Evolutionary conservation across 2,113 vertebrate species (phyloP), one percentile per base, ranked within the genome.

Genomic region (Prionailurus viverrinus): DNA sequence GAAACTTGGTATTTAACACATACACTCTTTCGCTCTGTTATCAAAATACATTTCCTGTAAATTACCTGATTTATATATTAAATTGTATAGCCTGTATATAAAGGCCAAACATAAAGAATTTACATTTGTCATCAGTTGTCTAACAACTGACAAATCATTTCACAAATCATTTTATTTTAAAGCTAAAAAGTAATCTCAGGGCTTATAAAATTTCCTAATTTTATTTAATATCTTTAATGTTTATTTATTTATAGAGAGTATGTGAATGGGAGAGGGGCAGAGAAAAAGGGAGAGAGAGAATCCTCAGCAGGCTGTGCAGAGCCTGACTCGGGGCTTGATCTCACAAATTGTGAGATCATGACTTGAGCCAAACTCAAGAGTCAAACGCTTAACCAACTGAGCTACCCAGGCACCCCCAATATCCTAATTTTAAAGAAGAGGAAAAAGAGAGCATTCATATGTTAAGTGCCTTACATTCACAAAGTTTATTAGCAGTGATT

Each of bases 31-130:
- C 5, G 83, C 51, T 80, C 69, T 85, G 21, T 87, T 78, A 81
- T 92, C 74, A 93, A 95, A 97, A 81, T 91, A 88, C 41, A 93
- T 29, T 76, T 76, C 33, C 81, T 86, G 85, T 48, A 74, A 71
- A 83, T 92, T 48, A 51, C 5, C 55, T 84, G 9, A 14, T 51
- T 84, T 96, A 94, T 53, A 39, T 83, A 76, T 74, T 91, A 85
- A 84, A 71, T 83, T 16, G 51, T 74, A 10, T 33, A 65, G 25
- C 15, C 58, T 78, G 13, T 16, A 78, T 55, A 79, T 95, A 94
- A 92, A 69, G 25, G 29, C 58, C 74, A 89, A 81, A 61, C 45
- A 66, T 41, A 96, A 96, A 88, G 48, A 31, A 79, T 81, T 94
- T 82, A 96, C 7, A 1, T 76, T 78, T 63, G 73, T 81, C 86